Base-by-base conservation (phyloP, 2,888 invertebrate genomes). In the Psococerastis gibbosa region DNA sequence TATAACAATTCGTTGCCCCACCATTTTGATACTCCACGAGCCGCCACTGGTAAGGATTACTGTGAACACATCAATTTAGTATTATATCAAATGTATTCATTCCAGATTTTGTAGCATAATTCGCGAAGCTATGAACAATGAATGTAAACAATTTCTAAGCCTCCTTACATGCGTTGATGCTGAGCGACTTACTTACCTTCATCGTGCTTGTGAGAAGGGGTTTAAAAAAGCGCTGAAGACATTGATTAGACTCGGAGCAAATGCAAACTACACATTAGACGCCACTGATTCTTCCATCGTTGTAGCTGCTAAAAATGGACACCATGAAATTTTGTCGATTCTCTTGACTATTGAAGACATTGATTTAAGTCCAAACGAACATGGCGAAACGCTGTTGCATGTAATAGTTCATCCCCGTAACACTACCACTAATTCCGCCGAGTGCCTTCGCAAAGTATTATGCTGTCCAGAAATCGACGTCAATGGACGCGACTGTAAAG, bases 201-300 rank as follows among this genome's bases (percentile, higher is more conserved):
- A 71, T 48, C 63, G 73, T 38, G 74, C 78, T 33, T 70, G 77
- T 35, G 65, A 68, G 42, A 68, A 67, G 52, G 78, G 78, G 2
- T 67, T 63, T 50, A 56, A 60, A 32, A 63, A 64, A 55, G 68
- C 75, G 4, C 67, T 73, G 1, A 55, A 58, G 42, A 57, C 57
- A 20, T 22, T 43, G 13, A 18, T 43, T 15, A 22, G 6, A 3
- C 5, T 15, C 6, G 43, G 20, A 1, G 43, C 4, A 47, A 20
- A 38, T 22, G 38, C 20, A 4, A 38, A 38, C 20, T n/a, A n/a
- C n/a, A n/a, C n/a, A n/a, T 20, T 20, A 9, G 13, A 6, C 27
- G 43, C 50, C 34, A 45, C 41, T 11, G 46, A 45, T 23, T 48
- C 51, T 8, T 50, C 54, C 3, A 23, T 54, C 18, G 51, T 55